Percentiles rank a stretch among this genome's conserved stretches.
phyloP scores from a whole-genome alignment of 2,888 invertebrate species.

The Trissolcus japonicus region DNA sequence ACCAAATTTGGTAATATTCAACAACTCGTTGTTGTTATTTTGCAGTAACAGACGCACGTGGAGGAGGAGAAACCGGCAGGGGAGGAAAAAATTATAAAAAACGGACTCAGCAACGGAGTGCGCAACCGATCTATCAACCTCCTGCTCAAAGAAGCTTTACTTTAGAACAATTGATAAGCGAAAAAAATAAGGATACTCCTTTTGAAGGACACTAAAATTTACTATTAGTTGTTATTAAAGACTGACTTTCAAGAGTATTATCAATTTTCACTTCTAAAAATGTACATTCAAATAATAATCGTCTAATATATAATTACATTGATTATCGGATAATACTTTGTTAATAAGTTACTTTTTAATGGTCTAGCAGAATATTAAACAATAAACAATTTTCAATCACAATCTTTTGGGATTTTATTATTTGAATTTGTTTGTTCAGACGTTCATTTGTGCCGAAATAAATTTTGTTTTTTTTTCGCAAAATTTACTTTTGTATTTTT shows the following conservation, averaged over 20 bases:
- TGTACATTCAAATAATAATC: conserved; percentile 24
- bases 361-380: not conserved
- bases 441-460: no score
- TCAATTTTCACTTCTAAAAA: conserved; percentile 14
- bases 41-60: conserved; percentile 67
- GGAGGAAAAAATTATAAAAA: conserved; percentile 62
- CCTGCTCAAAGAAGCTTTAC: conserved; percentile 69
- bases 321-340: conserved; percentile 1
- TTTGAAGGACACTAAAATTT: conserved; percentile 9
- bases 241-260: conserved; percentile 38
- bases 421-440: no score
- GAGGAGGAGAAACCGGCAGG: conserved; percentile 60
- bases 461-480: no score
- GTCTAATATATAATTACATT: conserved; percentile 1
- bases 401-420: not conserved
- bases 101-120: conserved; percentile 69
- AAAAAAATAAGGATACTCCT: conserved; percentile 8
- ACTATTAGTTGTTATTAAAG: conserved; percentile 46
- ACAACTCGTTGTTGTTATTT: not conserved
- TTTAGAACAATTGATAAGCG: conserved; percentile 36
- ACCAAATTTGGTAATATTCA: not conserved
- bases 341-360: not conserved
- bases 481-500: no score
- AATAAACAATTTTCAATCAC: conserved; percentile 1
- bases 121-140: conserved; percentile 74